Evolutionary conservation across 2,113 vertebrate species (phyloP), one percentile per base, ranked within the genome.

Genomic region (Maccullochella peelii): DNA sequence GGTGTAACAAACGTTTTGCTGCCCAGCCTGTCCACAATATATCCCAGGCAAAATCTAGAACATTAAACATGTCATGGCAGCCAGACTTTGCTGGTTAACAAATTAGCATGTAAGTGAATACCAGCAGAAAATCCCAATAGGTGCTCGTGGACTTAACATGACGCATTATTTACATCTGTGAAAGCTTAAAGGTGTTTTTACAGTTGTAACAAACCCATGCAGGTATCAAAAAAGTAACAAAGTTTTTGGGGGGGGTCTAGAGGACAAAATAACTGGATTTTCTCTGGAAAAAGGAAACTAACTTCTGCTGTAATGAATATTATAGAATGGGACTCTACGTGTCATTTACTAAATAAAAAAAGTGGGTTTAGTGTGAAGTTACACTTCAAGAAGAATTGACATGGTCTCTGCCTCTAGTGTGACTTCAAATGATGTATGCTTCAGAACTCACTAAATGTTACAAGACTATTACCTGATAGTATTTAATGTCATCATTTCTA

Each of bases 1-100:
- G 33, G 36, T 50, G 23, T 18, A 50, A 25, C 2, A 36, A n/a
- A 57, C 58, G 49, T 36, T 55, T 77, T 69, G 21, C n/a, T 36
- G 38, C 15, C 4, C 69, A n/a, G 18, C 1, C 14, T 44, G 11
- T 33, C 4, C 33, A 36, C 8, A 20, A 42, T 47, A 42, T 47
- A 38, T 23, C n/a, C n/a, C 38, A 77, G 49, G 40, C 11, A 61
- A 38, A 74, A 47, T 52, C 61, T 33, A 42, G 8, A 54, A 80
- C 12, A 36, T 21, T 16, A 49, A 66, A 20, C 30, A 42, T 16
- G 4, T 44, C 16, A 7, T 42, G 55, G 44, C 8, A 33, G 21
- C 0, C 20, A 52, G 8, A 44, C 36, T 38, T 6, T 38, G 36
- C 36, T 38, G 36, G 36, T 38, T 38, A 38, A 38, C 36, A 38